Evolutionary conservation across 2,888 invertebrate species (phyloP).

Genomic region (Erebia ligea): DNA sequence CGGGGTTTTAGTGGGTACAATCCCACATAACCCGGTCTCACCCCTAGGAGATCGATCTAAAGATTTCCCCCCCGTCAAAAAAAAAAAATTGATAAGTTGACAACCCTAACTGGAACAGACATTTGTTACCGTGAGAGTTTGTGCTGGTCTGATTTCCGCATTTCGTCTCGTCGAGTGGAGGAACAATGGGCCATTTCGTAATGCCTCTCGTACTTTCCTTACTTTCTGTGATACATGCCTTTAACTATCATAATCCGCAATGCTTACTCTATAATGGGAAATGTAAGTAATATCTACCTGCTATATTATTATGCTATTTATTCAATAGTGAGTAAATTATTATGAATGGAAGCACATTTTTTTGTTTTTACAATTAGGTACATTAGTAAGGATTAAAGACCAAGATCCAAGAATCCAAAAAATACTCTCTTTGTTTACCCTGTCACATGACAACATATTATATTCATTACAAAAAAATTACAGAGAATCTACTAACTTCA

Average conservation of each 20-base stretch:
- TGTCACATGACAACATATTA: neutral
- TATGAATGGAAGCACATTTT: neutral
- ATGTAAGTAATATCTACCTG: conserved; percentile 54
- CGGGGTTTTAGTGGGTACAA: no score
- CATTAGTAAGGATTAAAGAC: no score
- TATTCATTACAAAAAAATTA: no score
- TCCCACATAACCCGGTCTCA: no score
- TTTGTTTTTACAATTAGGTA: no score
- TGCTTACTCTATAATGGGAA: conserved; percentile 52
- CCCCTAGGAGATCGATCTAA: no score
- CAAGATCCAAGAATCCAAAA: no score
- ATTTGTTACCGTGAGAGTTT: conserved; percentile 46
- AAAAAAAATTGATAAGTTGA: neutral
- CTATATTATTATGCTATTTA: no score
- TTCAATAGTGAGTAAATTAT: neutral
- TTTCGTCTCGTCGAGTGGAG: conserved; percentile 35
- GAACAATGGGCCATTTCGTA: conserved; percentile 53
- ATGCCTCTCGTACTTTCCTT: conserved; percentile 42
- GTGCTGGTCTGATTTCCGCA: conserved; percentile 40
- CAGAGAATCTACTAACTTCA: neutral
- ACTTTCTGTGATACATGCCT: conserved; percentile 45
- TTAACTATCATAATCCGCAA: conserved; percentile 45
- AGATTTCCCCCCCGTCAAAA: no score
- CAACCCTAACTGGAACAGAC: conserved; percentile 18
- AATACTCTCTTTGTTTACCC: conserved; percentile 22